Evolutionary conservation across 2,797 vertebrate genomes (phyloP).

Genomic region (Streptopelia turtur): DNA sequence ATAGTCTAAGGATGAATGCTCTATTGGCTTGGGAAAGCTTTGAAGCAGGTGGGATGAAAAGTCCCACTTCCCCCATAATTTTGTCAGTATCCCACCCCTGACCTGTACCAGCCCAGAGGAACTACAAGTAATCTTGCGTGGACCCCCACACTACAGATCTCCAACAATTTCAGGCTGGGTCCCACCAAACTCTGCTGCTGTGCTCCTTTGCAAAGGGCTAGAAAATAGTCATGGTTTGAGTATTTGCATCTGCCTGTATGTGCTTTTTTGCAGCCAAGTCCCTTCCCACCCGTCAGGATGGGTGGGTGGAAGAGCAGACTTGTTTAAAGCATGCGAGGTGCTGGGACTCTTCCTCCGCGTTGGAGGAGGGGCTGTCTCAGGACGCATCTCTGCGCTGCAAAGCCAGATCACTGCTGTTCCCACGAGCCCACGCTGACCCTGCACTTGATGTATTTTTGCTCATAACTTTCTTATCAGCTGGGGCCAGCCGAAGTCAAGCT

Average conservation of each 20-base stretch:
- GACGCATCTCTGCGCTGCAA: not conserved
- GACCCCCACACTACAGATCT: fast-evolving
- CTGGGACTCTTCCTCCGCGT: not conserved
- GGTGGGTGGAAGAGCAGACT: fast-evolving
- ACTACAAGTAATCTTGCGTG: fast-evolving
- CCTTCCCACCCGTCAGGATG: not conserved
- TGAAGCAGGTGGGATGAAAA: not conserved
- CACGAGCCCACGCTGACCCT: constrained; percentile 42
- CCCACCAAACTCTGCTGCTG: not conserved
- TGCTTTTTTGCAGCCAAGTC: fast-evolving
- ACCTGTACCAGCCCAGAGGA: not conserved
- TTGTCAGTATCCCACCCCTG: not conserved
- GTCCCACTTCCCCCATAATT: fast-evolving
- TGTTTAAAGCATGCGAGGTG: not conserved
- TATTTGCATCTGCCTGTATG: fast-evolving
- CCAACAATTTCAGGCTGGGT: not conserved
- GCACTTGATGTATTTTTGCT: not conserved
- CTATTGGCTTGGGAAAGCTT: not conserved
- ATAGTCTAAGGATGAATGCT: not conserved
- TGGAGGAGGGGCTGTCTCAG: not conserved
- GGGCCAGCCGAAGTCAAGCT: not conserved
- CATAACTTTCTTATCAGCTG: constrained; percentile 23
- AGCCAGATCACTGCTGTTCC: constrained; percentile 2
- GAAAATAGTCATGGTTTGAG: fast-evolving
- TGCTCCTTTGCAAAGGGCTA: not conserved